Percentiles rank a stretch among this genome's conserved stretches.
Conservation (phyloP, 2,797 vertebrate genomes). For the Paramormyrops hopkinsi region DNA sequence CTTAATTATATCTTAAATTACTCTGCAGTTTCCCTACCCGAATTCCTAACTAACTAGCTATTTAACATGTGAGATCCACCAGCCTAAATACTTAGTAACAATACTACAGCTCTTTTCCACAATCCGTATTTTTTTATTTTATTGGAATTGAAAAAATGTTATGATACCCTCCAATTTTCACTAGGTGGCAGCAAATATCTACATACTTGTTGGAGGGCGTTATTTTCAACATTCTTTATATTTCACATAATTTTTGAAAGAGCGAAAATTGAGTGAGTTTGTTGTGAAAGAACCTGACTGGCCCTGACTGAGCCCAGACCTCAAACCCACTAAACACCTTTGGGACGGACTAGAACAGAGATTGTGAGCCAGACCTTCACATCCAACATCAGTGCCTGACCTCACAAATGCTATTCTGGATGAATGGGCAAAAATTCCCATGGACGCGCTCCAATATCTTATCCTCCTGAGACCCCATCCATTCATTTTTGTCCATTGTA, state of each 20-base stretch:
- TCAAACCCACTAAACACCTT: not conserved
- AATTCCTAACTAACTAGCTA: not conserved
- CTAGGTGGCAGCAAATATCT: slow-evolving; percentile 13
- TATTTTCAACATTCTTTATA: not conserved
- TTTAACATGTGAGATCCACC: not conserved
- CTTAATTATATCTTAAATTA: not conserved
- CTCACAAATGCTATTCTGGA: not conserved
- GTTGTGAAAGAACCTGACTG: not conserved
- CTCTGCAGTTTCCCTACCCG: not conserved
- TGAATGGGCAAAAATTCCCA: not conserved
- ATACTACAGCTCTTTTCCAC: not conserved
- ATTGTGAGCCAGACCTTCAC: not conserved
- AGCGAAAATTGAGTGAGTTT: not conserved
- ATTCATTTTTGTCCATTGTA: too few relatives aligned
- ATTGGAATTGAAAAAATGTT: not conserved
- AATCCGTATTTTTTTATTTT: not conserved
- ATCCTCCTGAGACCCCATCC: too few relatives aligned
- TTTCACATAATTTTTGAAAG: not conserved
- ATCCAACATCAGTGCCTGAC: not conserved
- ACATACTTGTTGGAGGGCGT: not conserved
- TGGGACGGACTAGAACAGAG: not conserved
- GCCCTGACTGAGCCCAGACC: not conserved
- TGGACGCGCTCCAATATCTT: not conserved
- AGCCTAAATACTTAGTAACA: not conserved
- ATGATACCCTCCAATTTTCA: not conserved